These are phyloP conservation scores for Mus minutoides DNA, from an alignment of 2,797 vertebrate genomes.

Conservation along the genomic window DNA sequence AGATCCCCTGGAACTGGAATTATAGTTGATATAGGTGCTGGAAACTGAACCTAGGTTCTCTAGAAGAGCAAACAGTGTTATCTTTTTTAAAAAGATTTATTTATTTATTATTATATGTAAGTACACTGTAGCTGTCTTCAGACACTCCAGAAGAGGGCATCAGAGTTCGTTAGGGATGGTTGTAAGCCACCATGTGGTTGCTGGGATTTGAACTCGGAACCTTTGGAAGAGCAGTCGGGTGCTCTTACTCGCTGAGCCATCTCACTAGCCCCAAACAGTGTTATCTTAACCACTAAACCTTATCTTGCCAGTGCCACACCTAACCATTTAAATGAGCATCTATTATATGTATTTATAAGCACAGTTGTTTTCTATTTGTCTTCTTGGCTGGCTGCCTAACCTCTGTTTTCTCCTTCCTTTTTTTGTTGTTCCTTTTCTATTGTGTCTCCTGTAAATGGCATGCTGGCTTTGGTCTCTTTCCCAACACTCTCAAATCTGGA, in stretches of 20 bases:
- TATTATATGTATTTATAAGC: neutral
- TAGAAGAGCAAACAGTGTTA: neutral
- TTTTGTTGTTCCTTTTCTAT: neutral
- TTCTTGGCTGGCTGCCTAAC: neutral
- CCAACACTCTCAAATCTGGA: neutral
- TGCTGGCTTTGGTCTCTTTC: neutral
- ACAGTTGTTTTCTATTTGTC: neutral
- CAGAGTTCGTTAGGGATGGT: too few species aligned
- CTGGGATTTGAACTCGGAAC: too few species aligned
- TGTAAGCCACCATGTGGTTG: too few species aligned
- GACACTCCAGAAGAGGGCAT: too few species aligned
- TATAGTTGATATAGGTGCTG: neutral
- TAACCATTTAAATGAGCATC: neutral
- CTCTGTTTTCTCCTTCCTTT: neutral
- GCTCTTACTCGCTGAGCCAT: too few species aligned
- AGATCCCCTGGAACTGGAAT: neutral
- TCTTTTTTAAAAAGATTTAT: too few species aligned
- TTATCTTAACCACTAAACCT: neutral
- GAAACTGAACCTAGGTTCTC: neutral
- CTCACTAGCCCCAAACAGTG: too few species aligned
- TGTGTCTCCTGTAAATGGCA: neutral
- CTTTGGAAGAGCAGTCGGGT: too few species aligned
- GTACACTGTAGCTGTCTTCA: too few species aligned
- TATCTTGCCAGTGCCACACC: neutral
- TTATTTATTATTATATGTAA: too few species aligned